phyloP scores from a whole-genome alignment of 35 echinoderm and acorn worm species.

The Diadema setosum region DNA sequence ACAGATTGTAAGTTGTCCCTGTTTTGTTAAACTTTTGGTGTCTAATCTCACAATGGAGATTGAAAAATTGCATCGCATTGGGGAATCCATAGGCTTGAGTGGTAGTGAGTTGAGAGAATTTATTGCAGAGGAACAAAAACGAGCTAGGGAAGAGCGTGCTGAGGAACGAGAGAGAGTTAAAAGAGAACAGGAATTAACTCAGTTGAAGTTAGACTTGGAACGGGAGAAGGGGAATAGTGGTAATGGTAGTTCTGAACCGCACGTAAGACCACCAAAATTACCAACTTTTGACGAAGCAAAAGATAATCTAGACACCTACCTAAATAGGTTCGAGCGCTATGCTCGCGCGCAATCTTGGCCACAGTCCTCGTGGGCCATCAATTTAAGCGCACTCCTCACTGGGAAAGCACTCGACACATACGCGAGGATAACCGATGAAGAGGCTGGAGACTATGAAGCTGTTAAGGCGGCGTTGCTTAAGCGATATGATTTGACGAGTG shows the following conservation, averaged over 20 bases:
- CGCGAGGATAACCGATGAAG: not conserved
- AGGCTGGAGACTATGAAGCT: conserved; percentile 29
- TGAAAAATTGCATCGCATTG: too few species aligned
- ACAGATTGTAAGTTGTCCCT: too few species aligned
- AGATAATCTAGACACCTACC: conserved; percentile 60
- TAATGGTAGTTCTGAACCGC: not conserved
- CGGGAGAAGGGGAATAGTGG: not conserved
- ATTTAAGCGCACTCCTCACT: conserved; percentile 10
- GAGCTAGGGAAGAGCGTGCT: too few species aligned
- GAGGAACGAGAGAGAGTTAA: too few species aligned
- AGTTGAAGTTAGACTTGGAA: not conserved
- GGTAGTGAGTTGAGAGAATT: too few species aligned
- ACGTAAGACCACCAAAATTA: conserved; percentile 26
- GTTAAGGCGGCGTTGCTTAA: conserved; percentile 40
- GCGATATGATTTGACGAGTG: conserved; percentile 28
- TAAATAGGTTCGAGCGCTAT: conserved; percentile 48
- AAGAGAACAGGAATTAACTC: not conserved
- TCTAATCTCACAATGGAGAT: too few species aligned
- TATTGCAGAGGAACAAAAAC: too few species aligned
- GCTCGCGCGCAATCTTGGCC: conserved; percentile 23
- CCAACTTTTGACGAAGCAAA: conserved; percentile 31
- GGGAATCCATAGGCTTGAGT: too few species aligned
- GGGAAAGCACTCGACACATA: conserved; percentile 23
- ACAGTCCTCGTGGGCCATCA: conserved; percentile 3
- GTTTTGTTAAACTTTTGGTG: too few species aligned